Evolutionary conservation across 2,113 vertebrate species (phyloP), one percentile per base, ranked within the genome.

Genomic region (Pelobates fuscus): DNA sequence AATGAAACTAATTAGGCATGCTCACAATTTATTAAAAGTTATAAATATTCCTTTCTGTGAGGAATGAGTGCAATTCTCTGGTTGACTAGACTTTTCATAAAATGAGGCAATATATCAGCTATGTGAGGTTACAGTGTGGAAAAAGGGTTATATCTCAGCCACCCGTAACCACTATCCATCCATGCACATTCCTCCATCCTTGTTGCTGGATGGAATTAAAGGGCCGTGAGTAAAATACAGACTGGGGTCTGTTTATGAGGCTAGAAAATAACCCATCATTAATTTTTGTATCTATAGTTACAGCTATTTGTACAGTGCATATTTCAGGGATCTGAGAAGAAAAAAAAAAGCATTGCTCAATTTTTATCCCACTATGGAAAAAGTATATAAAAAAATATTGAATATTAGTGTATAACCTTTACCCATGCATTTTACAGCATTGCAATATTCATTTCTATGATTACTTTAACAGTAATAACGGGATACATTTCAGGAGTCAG

Each of bases 11-110:
- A 88, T 89, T 88, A 89, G 41, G 82, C 43, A 0, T 80, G 82
- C 49, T 81, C 79, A 75, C 79, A 70, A 82, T 84, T 85, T 86
- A 89, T 88, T 88, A 87, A 86, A 88, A 84, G 37, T 83, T 82
- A 87, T 88, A 91, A 91, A 90, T 88, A 85, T 82, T 82, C 83
- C 73, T 72, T 55, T 64, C 80, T 70, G 60, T 68, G 79, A 81
- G 85, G 46, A 82, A 67, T 79, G 79, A 80, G 77, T 81, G 80
- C 60, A 83, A 81, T 83, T 78, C 73, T 79, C 84, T 77, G 74
- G 43, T 80, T 89, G 84, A 86, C 85, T 86, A 84, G 84, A 84
- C 1, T 65, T 76, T 75, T 69, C 76, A 32, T 68, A 71, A 61
- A 79, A 2, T 64, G 6, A 55, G 69, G 78, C 77, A 73, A 77